Conservation (phyloP, 2,113 vertebrate genomes). For the Anhinga anhinga region DNA sequence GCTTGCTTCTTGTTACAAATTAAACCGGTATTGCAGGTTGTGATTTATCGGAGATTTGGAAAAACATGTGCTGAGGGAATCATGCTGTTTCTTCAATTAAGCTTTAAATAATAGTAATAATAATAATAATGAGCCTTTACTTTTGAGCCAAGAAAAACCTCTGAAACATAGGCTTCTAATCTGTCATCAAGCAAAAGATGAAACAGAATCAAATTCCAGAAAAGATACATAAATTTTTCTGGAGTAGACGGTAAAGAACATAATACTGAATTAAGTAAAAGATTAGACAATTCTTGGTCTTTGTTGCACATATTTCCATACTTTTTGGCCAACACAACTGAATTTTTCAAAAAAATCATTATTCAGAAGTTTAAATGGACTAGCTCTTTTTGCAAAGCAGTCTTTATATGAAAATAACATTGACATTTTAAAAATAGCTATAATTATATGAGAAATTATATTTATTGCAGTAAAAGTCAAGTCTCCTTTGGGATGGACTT, state of each 20-base stretch:
- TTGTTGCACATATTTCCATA: not conserved
- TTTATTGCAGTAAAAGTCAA: not conserved
- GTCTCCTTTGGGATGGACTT: constrained; percentile 6
- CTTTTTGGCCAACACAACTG: not conserved
- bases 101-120: constrained; percentile 36
- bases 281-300: not conserved
- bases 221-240: not conserved
- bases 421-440: not conserved
- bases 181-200: not conserved
- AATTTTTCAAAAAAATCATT: not conserved
- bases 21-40: not conserved
- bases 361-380: not conserved
- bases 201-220: not conserved
- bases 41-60: constrained; percentile 7
- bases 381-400: not conserved
- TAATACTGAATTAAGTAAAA: not conserved
- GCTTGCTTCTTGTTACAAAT: not conserved
- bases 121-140: not conserved
- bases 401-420: not conserved
- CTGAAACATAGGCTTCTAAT: not conserved
- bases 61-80: not conserved
- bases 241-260: not conserved
- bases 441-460: not conserved
- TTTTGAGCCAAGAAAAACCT: constrained; percentile 42
- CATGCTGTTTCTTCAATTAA: constrained; percentile 16